Evolutionary conservation across 2,797 vertebrate species (phyloP), one percentile per base, ranked within the genome.

Genomic region (Enteromius treurensis): DNA sequence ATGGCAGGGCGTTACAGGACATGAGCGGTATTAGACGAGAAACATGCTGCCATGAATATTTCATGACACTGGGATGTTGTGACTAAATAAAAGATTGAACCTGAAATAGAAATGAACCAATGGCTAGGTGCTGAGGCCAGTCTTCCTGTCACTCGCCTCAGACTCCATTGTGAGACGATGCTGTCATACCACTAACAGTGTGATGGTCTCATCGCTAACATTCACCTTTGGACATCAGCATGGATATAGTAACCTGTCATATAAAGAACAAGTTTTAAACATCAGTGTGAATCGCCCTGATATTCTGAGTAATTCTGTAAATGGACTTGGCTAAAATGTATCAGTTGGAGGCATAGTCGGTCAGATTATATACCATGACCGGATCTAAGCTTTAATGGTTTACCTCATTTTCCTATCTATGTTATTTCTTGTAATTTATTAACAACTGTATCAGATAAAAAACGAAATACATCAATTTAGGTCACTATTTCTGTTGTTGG

Each of bases 21-120:
- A 87, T 37, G 42, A 75, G 32, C 55, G 74, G 74, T 84, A 86
- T 88, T 87, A 85, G 85, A 32, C 29, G 71, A 84, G 79, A 85
- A 71, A 83, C 82, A 84, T 74, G 81, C 60, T 81, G 37, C 11
- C 58, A 80, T 88, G 19, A 49, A 88, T 83, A 76, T 86, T 87
- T 86, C 77, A 89, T 79, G 55, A 84, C n/a, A 19, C 84, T 71
- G 79, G 80, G 80, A 86, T 89, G 86, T 87, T 84, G 71, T 80
- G 82, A 78, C 81, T 88, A 85, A 87, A 88, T 89, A 84, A 88
- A 89, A 83, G 67, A 89, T 89, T 84, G 77, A 78, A 73, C 82
- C 81, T 86, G 85, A 89, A 86, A 86, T 80, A 86, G 83, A 85
- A 86, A 84, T 68, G 70, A 81, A 69, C 77, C 76, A 77, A 77